Base-by-base conservation (phyloP, 1,140 invertebrate species). In the Drosophila mauritiana region DNA sequence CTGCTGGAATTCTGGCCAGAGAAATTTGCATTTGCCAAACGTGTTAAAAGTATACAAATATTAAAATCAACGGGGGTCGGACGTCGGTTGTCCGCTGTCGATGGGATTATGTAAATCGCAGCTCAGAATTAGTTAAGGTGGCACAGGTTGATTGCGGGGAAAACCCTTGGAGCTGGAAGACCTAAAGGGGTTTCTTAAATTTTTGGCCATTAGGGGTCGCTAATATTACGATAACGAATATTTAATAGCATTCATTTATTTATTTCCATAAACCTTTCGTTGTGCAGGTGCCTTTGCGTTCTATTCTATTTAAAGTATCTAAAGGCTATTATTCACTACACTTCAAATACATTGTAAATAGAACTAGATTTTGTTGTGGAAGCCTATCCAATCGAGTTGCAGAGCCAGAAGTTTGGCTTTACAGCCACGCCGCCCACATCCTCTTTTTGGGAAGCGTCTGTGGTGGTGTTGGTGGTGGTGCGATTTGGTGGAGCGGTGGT, bases 101-200 rank as follows among this genome's bases (percentile, higher is more conserved):
- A 64, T 73, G 65, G 59, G 62, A 85, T 85, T 84, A 84, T 84
- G 81, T 73, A 85, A 84, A 84, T 85, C 12, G 34, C 31, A 27
- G 27, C 58, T 40, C 34, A 54, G 25, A 54, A 54, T 69, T 68
- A 69, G 73, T 65, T 56, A 46, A 52, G 54, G 52, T 70, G 69
- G 53, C 46, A 20, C 62, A 45, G 48, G 46, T 42, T 13, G 43
- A 13, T 34, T 3, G 8, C 12, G 39, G 52, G 40, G 31, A 31
- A 55, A 45, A 36, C 36, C 58, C 31, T 17, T 13, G 8, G 12
- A 37, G 8, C 3, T 45, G 34, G 25, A 55, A 69, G 20, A 22
- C 65, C 62, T 13, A 2, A 25, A n/a, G 5, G 11, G 12, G n/a
- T 3, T 37, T 1, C 15, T 7, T 6, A 40, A 31, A 12, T 31